A percentile compares a stretch with the other conserved stretches of the same genome.
phyloP scores from a whole-genome alignment of 1,140 invertebrate species.

The Reticulitermes speratus region DNA sequence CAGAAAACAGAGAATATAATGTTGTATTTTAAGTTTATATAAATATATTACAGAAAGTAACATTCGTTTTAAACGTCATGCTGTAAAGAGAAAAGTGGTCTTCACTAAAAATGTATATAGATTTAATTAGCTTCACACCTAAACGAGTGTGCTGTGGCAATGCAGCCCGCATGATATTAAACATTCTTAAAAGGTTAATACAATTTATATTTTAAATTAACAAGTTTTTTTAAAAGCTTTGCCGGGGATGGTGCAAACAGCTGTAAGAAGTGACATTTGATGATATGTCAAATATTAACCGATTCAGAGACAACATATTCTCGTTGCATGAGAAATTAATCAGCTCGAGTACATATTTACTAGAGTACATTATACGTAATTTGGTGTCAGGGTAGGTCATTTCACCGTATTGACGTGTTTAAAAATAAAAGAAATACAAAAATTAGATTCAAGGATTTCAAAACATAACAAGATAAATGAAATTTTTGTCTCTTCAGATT shows the following conservation, averaged over 20 bases:
- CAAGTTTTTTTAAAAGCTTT: background rate
- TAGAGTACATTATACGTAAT: slow-evolving; percentile 33
- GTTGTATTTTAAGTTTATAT: background rate
- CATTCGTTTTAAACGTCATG: background rate
- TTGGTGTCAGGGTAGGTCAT: slow-evolving; percentile 31
- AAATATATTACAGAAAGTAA: background rate
- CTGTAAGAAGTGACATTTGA: background rate
- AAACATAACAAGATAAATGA: slow-evolving; percentile 17
- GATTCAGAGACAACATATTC: background rate
- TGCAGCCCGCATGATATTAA: background rate
- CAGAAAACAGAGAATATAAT: background rate
- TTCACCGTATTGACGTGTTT: background rate
- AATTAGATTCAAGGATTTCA: background rate
- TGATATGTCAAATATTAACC: background rate
- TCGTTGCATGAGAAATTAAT: slow-evolving; percentile 7
- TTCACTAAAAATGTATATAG: background rate
- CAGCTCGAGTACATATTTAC: slow-evolving; percentile 20
- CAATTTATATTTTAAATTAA: background rate
- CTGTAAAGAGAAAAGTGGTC: background rate
- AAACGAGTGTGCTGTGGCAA: background rate
- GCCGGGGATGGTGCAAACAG: slow-evolving; percentile 15
- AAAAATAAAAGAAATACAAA: background rate
- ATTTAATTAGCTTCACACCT: background rate
- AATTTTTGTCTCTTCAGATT: background rate
- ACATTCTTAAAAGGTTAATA: background rate